Conservation (phyloP, 35 echinoderm and acorn worm genomes). For the Nesometra sesokonis region DNA sequence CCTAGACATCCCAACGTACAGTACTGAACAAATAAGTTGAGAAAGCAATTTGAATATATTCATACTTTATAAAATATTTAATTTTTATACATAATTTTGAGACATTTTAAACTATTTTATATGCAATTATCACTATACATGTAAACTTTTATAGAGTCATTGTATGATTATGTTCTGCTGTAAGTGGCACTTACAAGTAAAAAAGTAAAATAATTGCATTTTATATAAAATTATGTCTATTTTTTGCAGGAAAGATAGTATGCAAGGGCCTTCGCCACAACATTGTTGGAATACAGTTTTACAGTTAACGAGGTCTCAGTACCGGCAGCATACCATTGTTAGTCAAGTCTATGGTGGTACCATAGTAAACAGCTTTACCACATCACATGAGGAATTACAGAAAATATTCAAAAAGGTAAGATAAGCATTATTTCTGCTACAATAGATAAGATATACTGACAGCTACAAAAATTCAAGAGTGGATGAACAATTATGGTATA, state of each 20-base stretch:
- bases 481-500: not conserved
- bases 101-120: too few relatives aligned
- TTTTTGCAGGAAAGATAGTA: constrained; percentile 20
- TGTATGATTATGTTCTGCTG: too few relatives aligned
- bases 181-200: too few relatives aligned
- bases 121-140: too few relatives aligned
- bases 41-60: too few relatives aligned
- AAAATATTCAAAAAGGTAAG: constrained; percentile 83
- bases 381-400: constrained; percentile 56
- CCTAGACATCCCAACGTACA: too few relatives aligned
- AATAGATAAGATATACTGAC: not conserved
- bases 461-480: not conserved
- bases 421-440: too few relatives aligned
- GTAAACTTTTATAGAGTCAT: too few relatives aligned
- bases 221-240: not conserved
- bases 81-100: too few relatives aligned
- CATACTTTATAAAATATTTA: too few relatives aligned
- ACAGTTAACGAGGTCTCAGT: constrained; percentile 71
- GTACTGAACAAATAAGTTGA: too few relatives aligned
- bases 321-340: constrained; percentile 58
- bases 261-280: constrained; percentile 30
- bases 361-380: constrained; percentile 49
- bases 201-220: too few relatives aligned
- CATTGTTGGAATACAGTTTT: constrained; percentile 73
- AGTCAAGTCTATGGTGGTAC: constrained; percentile 47